Conservation (phyloP, 1,140 invertebrate species). For the Cepaea nemoralis region DNA sequence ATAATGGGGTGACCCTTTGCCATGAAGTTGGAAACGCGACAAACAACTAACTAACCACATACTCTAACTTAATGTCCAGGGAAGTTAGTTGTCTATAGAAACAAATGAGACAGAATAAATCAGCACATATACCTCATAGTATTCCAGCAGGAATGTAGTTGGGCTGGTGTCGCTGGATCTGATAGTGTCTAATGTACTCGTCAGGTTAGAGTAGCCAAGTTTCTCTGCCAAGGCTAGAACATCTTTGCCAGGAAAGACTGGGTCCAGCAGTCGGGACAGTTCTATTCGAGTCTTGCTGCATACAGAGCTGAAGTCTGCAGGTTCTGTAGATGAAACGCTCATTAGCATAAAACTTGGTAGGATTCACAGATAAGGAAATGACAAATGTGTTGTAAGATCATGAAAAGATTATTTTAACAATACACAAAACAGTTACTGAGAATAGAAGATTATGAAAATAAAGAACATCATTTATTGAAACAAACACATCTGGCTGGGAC, state of each 20-base stretch:
- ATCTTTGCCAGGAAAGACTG: conserved; percentile 46
- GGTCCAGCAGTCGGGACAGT: conserved; percentile 64
- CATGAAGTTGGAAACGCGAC: too few species aligned
- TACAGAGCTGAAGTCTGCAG: conserved; percentile 53
- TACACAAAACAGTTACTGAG: too few species aligned
- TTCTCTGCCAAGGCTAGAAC: conserved; percentile 59
- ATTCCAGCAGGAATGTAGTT: conserved; percentile 60
- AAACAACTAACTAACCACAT: too few species aligned
- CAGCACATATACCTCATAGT: conserved; percentile 56
- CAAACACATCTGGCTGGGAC: too few species aligned
- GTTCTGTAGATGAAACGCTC: neutral
- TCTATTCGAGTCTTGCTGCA: conserved; percentile 50
- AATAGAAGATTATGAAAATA: too few species aligned
- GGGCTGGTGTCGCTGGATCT: conserved; percentile 53
- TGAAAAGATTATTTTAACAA: too few species aligned
- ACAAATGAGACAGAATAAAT: too few species aligned
- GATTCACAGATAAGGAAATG: neutral
- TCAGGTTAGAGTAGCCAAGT: conserved; percentile 53
- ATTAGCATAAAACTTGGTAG: too few species aligned
- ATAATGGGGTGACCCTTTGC: too few species aligned
- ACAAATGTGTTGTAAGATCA: neutral
- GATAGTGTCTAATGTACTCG: conserved; percentile 49
- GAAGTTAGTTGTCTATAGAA: too few species aligned
- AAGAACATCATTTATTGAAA: too few species aligned
- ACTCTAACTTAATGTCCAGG: too few species aligned